Percentiles rank a stretch among this genome's conserved stretches.
These are phyloP conservation scores for Triops longicaudatus DNA, from an alignment of 1,140 invertebrate species.

Conservation along the genomic window DNA sequence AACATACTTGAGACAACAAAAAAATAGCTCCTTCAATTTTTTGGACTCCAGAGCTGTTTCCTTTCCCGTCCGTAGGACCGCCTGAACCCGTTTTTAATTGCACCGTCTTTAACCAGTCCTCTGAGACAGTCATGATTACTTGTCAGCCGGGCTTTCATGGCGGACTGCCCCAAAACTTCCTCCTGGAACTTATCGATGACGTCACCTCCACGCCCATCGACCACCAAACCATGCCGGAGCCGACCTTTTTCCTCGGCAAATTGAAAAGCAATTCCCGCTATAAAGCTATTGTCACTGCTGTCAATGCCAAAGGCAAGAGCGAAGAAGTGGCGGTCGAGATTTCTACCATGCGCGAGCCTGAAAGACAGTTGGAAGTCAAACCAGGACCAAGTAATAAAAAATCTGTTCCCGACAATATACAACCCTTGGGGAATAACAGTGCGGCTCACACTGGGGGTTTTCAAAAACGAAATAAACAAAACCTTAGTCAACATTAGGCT, in stretches of 20 bases:
- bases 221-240: constrained; percentile 34
- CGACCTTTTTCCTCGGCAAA: constrained; percentile 61
- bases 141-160: constrained; percentile 32
- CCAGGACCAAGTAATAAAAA: constrained; percentile 20
- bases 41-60: constrained; percentile 15
- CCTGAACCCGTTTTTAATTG: constrained; percentile 35
- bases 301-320: constrained; percentile 52
- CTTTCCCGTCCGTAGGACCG: constrained; percentile 31
- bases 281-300: constrained; percentile 52
- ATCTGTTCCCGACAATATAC: background rate
- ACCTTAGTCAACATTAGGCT: background rate
- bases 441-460: background rate
- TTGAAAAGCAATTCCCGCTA: constrained; percentile 66
- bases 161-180: constrained; percentile 31
- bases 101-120: constrained; percentile 32
- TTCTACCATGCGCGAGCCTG: constrained; percentile 24
- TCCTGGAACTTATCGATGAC: constrained; percentile 28
- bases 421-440: background rate
- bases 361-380: constrained; percentile 28
- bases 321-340: constrained; percentile 46
- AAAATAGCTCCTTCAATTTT: background rate
- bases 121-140: constrained; percentile 29
- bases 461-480: background rate
- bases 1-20: background rate
- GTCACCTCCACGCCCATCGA: constrained; percentile 24